Evolutionary conservation across 2,113 vertebrate genomes (phyloP), one percentile per base, ranked within the genome.

Genomic region (Triplophysa tibetana): DNA sequence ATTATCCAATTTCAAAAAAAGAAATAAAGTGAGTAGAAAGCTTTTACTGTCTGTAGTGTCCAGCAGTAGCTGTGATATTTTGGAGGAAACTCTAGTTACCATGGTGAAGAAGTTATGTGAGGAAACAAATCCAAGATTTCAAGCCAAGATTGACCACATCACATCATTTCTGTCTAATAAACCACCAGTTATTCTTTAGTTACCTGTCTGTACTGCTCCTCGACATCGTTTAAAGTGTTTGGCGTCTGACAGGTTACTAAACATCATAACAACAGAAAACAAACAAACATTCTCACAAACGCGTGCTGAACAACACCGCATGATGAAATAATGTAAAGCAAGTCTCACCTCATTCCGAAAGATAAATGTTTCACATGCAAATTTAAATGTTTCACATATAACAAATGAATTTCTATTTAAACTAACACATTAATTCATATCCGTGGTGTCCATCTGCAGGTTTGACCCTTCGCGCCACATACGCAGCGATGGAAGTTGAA

Each of bases 331-430:
- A 41, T 17, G 23, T 16, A 26, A 26, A 65, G 10, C 43, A 45
- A 45, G 10, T 54, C 74, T 77, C 61, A 77, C 74, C 74, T 77
- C 74, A 77, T 77, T 23, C 12, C 45, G 24, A 50, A 19, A 76
- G 2, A 8, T 9, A 21, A 65, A 76, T n/a, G 2, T 56, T 41
- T 13, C 1, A 2, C 43, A 45, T 45, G 24, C 2, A 24, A 24
- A 24, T 24, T 24, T 9, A 21, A 65, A 76, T n/a, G 2, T 56
- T 41, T 13, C 1, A 2, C 43, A 45, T 45, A 12, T 45, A 45
- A 45, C 10, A 76, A 76, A 52, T n/a, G 0, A 21, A 6, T 48
- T 54, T 54, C 5, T 24, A 50, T 33, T 77, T 48, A 52, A 4
- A 38, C 23, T 62, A 56, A 60, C 33, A 62, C 38, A 24, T 45